Conservation (phyloP, 2,888 invertebrate species). For the Pandemis heparana region DNA sequence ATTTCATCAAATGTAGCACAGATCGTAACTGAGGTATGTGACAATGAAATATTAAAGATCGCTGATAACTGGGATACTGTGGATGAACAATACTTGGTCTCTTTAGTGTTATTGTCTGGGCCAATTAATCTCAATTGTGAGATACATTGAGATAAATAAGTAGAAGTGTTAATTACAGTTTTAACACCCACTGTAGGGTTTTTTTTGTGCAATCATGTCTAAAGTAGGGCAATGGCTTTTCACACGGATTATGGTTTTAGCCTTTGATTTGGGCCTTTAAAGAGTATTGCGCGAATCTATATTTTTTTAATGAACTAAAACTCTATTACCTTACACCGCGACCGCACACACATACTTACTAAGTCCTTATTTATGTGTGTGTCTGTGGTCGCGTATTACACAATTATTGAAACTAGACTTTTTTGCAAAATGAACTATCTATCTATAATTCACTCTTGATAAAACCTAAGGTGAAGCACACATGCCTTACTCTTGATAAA, state of each 20-base stretch:
- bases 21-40: conserved; percentile 25
- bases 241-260: background rate
- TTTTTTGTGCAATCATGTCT: background rate
- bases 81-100: conserved; percentile 35
- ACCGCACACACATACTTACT: too few relatives aligned
- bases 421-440: too few relatives aligned
- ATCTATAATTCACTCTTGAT: too few relatives aligned
- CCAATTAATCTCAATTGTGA: conserved; percentile 28
- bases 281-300: background rate
- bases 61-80: conserved; percentile 22
- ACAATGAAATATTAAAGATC: conserved; percentile 41
- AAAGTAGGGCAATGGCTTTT: background rate
- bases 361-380: too few relatives aligned
- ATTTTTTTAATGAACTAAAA: too few relatives aligned
- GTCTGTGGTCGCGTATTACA: too few relatives aligned
- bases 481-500: too few relatives aligned
- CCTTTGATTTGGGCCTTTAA: background rate
- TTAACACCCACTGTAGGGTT: background rate
- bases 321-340: too few relatives aligned
- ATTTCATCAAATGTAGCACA: conserved; percentile 43
- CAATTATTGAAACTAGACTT: too few relatives aligned
- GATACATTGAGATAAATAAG: conserved; percentile 11
- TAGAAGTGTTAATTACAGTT: conserved; percentile 11
- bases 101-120: conserved; percentile 31
- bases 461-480: too few relatives aligned